Evolutionary conservation across 35 echinoderm and acorn worm genomes (phyloP).

Genomic region (Chiridota heheva): DNA sequence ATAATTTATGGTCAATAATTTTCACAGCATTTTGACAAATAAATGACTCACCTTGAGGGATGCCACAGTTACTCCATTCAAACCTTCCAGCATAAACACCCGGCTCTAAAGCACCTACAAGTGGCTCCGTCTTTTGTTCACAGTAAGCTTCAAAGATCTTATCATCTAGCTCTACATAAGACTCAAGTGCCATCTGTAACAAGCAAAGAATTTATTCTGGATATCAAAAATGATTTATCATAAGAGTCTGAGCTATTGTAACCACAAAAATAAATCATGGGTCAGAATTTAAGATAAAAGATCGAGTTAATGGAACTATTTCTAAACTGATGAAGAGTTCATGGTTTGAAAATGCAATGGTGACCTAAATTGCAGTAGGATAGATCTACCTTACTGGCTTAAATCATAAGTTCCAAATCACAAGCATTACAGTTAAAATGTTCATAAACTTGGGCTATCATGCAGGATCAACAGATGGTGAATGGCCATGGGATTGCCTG

Average conservation of each 20-base stretch:
- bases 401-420: too few species aligned
- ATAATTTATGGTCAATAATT: neutral
- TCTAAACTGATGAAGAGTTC: too few species aligned
- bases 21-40: neutral
- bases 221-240: neutral
- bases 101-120: slow-evolving; percentile 87
- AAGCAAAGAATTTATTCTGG: neutral
- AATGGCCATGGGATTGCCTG: too few species aligned
- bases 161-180: slow-evolving; percentile 94
- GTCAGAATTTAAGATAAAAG: neutral
- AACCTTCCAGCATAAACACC: slow-evolving; percentile 95
- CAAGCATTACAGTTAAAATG: too few species aligned
- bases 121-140: slow-evolving; percentile 96
- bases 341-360: too few species aligned
- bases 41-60: slow-evolving; percentile 69
- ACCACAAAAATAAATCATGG: neutral
- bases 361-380: too few species aligned
- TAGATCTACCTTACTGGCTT: too few species aligned
- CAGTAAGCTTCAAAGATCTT: slow-evolving; percentile 99
- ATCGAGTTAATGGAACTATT: neutral
- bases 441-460: too few species aligned
- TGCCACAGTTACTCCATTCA: slow-evolving; percentile 86
- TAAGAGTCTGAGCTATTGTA: neutral
- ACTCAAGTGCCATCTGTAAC: slow-evolving; percentile 73
- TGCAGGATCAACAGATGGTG: too few species aligned